phyloP scores from a whole-genome alignment of 2,888 invertebrate genomes.

The Chrysolina haemoptera region DNA sequence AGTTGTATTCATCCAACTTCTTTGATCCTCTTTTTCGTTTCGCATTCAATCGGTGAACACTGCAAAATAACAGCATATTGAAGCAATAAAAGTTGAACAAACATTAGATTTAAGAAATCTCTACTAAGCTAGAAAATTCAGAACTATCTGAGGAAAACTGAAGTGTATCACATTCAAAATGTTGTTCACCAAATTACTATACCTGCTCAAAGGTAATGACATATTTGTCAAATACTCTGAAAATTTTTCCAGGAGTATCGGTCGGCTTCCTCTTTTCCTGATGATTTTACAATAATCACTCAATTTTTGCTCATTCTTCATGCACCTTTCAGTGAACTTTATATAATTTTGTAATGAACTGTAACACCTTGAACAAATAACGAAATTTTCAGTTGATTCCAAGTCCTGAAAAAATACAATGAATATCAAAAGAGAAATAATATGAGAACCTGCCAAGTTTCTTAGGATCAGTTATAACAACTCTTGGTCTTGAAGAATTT shows the following conservation, averaged over 20 bases:
- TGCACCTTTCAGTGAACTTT: neutral
- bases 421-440: neutral
- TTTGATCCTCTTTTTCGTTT: neutral
- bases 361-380: conserved; percentile 8
- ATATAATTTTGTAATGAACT: neutral
- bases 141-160: too few relatives aligned
- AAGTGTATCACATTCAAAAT: too few relatives aligned
- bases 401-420: conserved; percentile 11
- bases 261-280: neutral
- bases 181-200: too few relatives aligned
- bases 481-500: too few relatives aligned
- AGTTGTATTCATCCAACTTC: neutral
- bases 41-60: neutral
- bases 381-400: neutral
- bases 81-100: too few relatives aligned
- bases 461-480: too few relatives aligned
- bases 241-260: neutral
- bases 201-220: neutral
- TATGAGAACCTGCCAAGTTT: too few relatives aligned
- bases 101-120: too few relatives aligned
- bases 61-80: neutral
- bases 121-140: too few relatives aligned
- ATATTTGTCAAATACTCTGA: neutral
- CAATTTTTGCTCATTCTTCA: conserved; percentile 14
- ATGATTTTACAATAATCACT: conserved; percentile 1